Evolutionary conservation across 2,113 vertebrate genomes (phyloP), one percentile per base, ranked within the genome.

Genomic region (Sigmodon hispidus): DNA sequence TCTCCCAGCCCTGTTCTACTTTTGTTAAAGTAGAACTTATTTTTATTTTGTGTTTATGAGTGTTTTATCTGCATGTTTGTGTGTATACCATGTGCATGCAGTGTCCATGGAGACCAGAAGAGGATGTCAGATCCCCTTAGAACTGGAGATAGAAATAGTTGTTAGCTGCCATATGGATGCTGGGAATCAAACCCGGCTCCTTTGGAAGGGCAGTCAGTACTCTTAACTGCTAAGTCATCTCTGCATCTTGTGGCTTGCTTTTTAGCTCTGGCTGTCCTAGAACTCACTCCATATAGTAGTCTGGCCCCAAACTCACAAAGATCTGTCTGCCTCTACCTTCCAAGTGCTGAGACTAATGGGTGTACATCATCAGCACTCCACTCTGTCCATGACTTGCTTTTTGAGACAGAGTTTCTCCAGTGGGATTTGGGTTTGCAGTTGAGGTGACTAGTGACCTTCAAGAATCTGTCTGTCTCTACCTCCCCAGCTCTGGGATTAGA

Each of bases 301-400:
- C 77, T 80, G 10, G 50, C 19, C 50, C 24, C 1, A 21, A 80
- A 80, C 52, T 24, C 77, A 80, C 77, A 57, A 10, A 81, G 55
- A 59, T 40, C 52, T 0, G 0, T 36, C 79, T 40, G 52, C 55
- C 22, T 80, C 52, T 15, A 12, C 22, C 1, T 81, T 36, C 36
- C 0, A 0, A 5, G 21, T 81, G n/a, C 55, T 40, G 24, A 1
- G 36, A 40, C 59, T n/a, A 16, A 59, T n/a, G 59, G 79, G 36
- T 1, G 6, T 26, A 22, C 0, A 5, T 36, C 55, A 40, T 0
- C 24, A 75, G 16, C 7, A 1, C 36, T 17, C 17, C 1, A 5
- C 13, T 67, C 13, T 5, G 13, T 65, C 43, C 2, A 17, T 21
- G 76, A 52, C 31, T 52, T 77, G 29, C 16, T 83, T 83, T 61